phyloP scores from a whole-genome alignment of 1,140 invertebrate species.

The Solenopsis fugax region DNA sequence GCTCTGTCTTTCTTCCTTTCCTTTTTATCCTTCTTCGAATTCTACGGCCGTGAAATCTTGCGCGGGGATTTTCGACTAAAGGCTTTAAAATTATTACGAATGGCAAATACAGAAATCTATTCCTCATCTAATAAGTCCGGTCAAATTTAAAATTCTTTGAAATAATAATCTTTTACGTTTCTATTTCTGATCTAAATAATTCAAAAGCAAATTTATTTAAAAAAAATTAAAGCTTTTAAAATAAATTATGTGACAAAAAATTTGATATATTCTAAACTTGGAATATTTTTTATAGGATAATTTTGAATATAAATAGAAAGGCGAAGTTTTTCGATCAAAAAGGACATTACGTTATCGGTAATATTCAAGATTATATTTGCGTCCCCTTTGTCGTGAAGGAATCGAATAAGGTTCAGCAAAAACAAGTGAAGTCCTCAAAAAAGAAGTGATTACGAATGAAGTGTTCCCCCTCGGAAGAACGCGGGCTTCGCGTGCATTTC shows the following conservation, averaged over 20 bases:
- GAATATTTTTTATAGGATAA: background rate
- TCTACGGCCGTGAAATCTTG: background rate
- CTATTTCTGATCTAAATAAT: background rate
- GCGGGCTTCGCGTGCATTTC: constrained; percentile 41
- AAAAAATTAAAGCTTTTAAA: background rate
- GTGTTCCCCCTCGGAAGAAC: constrained; percentile 17
- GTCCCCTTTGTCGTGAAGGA: background rate
- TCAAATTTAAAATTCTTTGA: background rate
- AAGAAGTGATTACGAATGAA: constrained; percentile 44
- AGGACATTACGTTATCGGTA: background rate
- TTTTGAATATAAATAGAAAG: background rate
- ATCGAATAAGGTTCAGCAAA: constrained; percentile 10
- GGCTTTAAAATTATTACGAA: background rate
- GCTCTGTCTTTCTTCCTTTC: background rate
- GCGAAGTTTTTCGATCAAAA: background rate
- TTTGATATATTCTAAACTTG: background rate
- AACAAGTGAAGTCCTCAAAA: background rate
- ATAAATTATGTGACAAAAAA: background rate
- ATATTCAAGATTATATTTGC: background rate
- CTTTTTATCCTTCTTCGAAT: background rate
- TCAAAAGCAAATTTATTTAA: background rate
- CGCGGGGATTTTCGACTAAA: background rate
- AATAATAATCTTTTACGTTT: background rate
- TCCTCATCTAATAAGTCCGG: background rate
- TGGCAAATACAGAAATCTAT: background rate